Percentiles rank a stretch among this genome's conserved stretches.
These are phyloP conservation scores for Excalfactoria chinensis DNA, from an alignment of 2,113 vertebrate genomes.

Conservation along the genomic window DNA sequence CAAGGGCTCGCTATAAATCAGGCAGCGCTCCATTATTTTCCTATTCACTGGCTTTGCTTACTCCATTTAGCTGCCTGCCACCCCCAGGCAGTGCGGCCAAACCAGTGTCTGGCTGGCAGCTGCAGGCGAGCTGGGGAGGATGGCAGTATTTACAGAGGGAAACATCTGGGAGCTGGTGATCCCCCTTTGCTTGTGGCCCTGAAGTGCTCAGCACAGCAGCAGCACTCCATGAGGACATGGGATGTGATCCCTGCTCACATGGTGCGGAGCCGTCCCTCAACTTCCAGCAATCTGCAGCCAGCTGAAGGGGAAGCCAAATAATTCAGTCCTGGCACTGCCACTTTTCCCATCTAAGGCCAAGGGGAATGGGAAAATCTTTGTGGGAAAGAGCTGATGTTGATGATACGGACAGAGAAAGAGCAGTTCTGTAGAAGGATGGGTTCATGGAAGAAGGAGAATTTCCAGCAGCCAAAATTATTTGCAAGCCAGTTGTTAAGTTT, in stretches of 20 bases:
- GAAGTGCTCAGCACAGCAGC: not conserved
- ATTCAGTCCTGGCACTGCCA: not conserved
- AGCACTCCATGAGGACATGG: not conserved
- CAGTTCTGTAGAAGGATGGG: not conserved
- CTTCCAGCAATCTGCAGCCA: not conserved
- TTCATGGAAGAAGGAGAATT: not conserved
- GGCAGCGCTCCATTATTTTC: slow-evolving; percentile 40
- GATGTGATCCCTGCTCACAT: not conserved
- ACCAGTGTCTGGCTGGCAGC: not conserved
- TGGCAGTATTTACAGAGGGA: not conserved
- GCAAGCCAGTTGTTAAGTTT: not conserved
- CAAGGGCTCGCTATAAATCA: slow-evolving; percentile 58
- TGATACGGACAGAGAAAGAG: not conserved
- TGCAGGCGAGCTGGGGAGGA: not conserved
- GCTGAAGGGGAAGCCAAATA: accelerated
- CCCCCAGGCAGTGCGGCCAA: not conserved
- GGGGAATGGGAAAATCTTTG: accelerated
- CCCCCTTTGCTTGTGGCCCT: not conserved
- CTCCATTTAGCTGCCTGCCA: not conserved
- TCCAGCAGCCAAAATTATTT: not conserved
- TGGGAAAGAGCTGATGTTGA: no score
- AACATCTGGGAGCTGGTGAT: not conserved
- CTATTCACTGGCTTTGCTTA: slow-evolving; percentile 54
- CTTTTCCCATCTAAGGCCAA: not conserved
- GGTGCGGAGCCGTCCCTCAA: not conserved